phyloP scores from a whole-genome alignment of 2,888 invertebrate species.

The Xestia ashworthii region DNA sequence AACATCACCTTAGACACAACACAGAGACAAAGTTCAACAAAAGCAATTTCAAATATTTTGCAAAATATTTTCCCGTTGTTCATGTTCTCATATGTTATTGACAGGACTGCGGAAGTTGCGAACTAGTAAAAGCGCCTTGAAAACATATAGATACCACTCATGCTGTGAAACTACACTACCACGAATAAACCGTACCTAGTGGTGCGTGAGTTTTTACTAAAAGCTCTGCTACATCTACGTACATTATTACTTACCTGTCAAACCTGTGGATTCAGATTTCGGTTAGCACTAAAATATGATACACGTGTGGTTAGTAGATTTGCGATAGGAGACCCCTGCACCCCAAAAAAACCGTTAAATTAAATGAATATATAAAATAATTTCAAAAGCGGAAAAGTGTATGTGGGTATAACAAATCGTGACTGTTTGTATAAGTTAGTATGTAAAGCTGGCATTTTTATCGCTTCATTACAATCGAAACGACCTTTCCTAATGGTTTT shows the following conservation, averaged over 20 bases:
- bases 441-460: slow-evolving; percentile 65
- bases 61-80: slow-evolving; percentile 54
- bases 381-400: slow-evolving; percentile 30
- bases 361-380: slow-evolving; percentile 38
- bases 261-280: slow-evolving; percentile 56
- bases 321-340: slow-evolving; percentile 48
- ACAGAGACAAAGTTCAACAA: slow-evolving; percentile 57
- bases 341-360: slow-evolving; percentile 49
- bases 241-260: slow-evolving; percentile 57
- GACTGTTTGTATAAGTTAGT: slow-evolving; percentile 61
- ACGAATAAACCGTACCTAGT: slow-evolving; percentile 25
- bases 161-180: slow-evolving; percentile 40
- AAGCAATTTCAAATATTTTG: slow-evolving; percentile 57
- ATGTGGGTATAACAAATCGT: slow-evolving; percentile 43
- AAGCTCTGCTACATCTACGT: slow-evolving; percentile 41
- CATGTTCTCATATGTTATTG: slow-evolving; percentile 58
- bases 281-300: slow-evolving; percentile 24
- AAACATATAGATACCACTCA: slow-evolving; percentile 32
- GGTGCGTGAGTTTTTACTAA: slow-evolving; percentile 41
- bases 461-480: slow-evolving; percentile 67
- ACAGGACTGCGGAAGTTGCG: slow-evolving; percentile 49
- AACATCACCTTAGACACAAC: slow-evolving; percentile 45
- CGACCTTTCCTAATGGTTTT: slow-evolving; percentile 68
- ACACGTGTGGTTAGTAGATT: slow-evolving; percentile 13
- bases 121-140: slow-evolving; percentile 40